Evolutionary conservation across 2,888 invertebrate species (phyloP).

Genomic region (Drosophila niveifrons): DNA sequence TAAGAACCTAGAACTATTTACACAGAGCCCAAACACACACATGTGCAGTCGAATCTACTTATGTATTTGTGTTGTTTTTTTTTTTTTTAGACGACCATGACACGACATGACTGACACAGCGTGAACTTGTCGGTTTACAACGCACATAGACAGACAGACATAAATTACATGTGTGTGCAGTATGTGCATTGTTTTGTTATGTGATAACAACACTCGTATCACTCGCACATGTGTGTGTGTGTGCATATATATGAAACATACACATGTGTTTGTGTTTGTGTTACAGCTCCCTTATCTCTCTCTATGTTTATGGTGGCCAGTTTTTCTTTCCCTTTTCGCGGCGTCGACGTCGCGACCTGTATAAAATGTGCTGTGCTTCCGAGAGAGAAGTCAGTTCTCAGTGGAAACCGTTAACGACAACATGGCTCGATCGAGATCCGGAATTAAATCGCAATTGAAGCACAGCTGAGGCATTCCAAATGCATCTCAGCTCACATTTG

Average conservation of each 20-base stretch:
- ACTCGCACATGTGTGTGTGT: constrained; percentile 7
- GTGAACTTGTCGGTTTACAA: constrained; percentile 29
- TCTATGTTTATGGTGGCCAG: constrained; percentile 30
- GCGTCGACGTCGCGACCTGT: constrained; percentile 37
- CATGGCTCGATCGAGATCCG: constrained; percentile 40
- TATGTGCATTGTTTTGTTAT: constrained; percentile 9
- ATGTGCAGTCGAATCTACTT: constrained; percentile 7
- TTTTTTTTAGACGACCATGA: constrained; percentile 1
- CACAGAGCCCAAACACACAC: constrained; percentile 16
- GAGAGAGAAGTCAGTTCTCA: constrained; percentile 60
- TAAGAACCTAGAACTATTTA: constrained; percentile 26
- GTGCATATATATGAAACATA: background rate
- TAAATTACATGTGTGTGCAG: constrained; percentile 6
- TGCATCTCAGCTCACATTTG: background rate
- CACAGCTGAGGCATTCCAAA: constrained; percentile 2
- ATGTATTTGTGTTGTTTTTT: constrained; percentile 4
- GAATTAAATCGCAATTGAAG: background rate
- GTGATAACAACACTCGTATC: constrained; percentile 43
- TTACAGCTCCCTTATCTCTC: constrained; percentile 52
- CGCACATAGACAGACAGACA: background rate
- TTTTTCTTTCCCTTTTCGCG: constrained; percentile 24
- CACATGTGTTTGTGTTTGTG: constrained; percentile 8
- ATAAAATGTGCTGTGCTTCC: constrained; percentile 57
- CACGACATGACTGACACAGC: constrained; percentile 14
- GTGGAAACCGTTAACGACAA: constrained; percentile 47